These are phyloP conservation scores for Dendrolimus pini DNA, from an alignment of 2,888 invertebrate genomes.

Conservation along the genomic window DNA sequence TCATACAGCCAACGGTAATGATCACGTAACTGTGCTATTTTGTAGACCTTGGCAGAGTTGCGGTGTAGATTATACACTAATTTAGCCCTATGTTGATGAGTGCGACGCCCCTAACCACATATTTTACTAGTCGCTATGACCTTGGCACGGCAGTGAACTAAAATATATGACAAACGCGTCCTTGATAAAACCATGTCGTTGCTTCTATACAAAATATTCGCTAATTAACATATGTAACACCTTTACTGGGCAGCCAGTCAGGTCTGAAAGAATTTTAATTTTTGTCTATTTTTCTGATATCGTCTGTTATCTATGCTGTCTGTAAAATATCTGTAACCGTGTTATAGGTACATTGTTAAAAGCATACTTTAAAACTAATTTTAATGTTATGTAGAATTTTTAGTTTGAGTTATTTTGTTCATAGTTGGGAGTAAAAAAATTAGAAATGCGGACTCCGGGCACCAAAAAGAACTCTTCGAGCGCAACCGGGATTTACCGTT, in stretches of 20 bases:
- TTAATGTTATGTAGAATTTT: too few relatives aligned
- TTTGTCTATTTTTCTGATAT: too few relatives aligned
- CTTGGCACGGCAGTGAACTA: conserved; percentile 25
- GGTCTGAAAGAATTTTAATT: too few relatives aligned
- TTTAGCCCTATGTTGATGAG: conserved; percentile 23
- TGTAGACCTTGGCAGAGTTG: conserved; percentile 48
- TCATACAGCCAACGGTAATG: background rate
- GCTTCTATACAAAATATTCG: too few relatives aligned
- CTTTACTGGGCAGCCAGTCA: too few relatives aligned
- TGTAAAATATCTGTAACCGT: too few relatives aligned
- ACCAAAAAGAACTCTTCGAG: too few relatives aligned
- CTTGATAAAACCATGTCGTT: background rate
- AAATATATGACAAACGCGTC: conserved; percentile 7
- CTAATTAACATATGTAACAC: too few relatives aligned
- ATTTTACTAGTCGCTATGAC: conserved; percentile 38
- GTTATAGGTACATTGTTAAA: too few relatives aligned
- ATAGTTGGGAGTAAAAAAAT: background rate
- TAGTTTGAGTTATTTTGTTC: background rate
- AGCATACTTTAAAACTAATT: too few relatives aligned
- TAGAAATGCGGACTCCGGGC: background rate
- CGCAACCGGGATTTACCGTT: too few relatives aligned
- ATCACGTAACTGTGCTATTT: conserved; percentile 18
- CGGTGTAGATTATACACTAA: conserved; percentile 52
- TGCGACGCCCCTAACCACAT: conserved; percentile 34
- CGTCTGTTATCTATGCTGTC: too few relatives aligned